Base-by-base conservation (phyloP, 2,888 invertebrate genomes). In the Parnassius smintheus region DNA sequence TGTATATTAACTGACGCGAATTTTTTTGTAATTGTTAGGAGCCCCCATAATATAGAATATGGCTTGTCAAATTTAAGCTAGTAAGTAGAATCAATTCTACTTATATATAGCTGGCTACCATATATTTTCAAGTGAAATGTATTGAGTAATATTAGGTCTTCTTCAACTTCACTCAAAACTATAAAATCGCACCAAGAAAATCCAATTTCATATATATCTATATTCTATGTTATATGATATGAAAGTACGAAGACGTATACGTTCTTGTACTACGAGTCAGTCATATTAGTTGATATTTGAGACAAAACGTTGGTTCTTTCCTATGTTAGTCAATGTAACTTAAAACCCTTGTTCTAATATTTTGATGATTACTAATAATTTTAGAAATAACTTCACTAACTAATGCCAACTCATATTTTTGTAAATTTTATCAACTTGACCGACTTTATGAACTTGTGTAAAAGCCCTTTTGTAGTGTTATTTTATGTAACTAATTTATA, bases 181-280 rank as follows among this genome's bases (percentile, higher is more conserved):
- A 52, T 45, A 12, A 25, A 46, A 25, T 35, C 9, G 3, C 10
- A 41, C 35, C 59, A 51, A 25, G 18, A 10, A 42, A 42, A 54
- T 52, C 54, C 11, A 42, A 49, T 49, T 35, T 46, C 2, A 25
- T 13, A 48, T 35, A 46, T 56, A 56, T 12, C 44, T 65, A 65
- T 61, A 59, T 57, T 65, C 63, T 11, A 55, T 66, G 63, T 7
- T 35, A 35, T 57, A 62, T 70, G 75, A 74, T 75, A 73, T 73
- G 70, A 73, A 62, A 66, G 64, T 70, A 62, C 61, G 68, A 63
- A 67, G 69, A 74, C 76, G 77, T 78, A 77, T 79, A 77, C 77
- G 68, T 67, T 64, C 69, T 77, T 77, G 77, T 77, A 75, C 74
- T 74, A 69, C 72, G 56, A 64, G 68, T 76, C 75, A 76, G 76